Evolutionary conservation across 1,140 invertebrate genomes (phyloP).

Genomic region (Globodera ellingtonae): DNA sequence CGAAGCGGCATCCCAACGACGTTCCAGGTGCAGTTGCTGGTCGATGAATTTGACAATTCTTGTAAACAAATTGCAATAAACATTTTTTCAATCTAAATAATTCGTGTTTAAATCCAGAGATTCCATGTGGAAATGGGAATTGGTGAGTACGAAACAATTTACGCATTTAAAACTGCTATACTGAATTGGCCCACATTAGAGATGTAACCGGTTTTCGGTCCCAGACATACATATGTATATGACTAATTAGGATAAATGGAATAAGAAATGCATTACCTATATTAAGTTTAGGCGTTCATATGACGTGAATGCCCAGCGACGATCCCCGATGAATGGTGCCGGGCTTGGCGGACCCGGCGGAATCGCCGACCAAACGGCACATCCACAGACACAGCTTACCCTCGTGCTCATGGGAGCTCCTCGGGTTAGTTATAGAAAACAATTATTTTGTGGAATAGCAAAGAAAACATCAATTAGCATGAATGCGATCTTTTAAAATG

Average conservation of each 20-base stretch:
- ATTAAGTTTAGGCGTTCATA: constrained; percentile 12
- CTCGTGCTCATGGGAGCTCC: constrained; percentile 50
- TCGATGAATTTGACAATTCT: not conserved
- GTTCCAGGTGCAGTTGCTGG: not conserved
- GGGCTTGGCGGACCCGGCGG: constrained; percentile 6
- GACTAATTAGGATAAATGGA: too few relatives aligned
- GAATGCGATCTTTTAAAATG: constrained; percentile 4
- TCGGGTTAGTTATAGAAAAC: constrained; percentile 33
- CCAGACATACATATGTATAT: too few relatives aligned
- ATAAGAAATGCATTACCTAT: too few relatives aligned
- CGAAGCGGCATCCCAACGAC: not conserved
- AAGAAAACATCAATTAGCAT: not conserved
- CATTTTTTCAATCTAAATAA: too few relatives aligned
- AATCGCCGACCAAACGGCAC: constrained; percentile 3
- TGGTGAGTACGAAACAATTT: too few relatives aligned
- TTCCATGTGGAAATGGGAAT: too few relatives aligned
- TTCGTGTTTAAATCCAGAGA: too few relatives aligned
- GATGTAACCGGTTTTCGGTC: too few relatives aligned
- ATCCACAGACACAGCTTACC: constrained; percentile 33
- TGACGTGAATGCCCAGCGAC: not conserved
- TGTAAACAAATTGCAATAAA: too few relatives aligned
- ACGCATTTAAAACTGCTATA: too few relatives aligned
- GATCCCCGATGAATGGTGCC: not conserved
- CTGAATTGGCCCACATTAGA: too few relatives aligned
- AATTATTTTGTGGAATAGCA: not conserved